Evolutionary conservation across 2,888 invertebrate genomes (phyloP).

Genomic region (Aromia moschata): DNA sequence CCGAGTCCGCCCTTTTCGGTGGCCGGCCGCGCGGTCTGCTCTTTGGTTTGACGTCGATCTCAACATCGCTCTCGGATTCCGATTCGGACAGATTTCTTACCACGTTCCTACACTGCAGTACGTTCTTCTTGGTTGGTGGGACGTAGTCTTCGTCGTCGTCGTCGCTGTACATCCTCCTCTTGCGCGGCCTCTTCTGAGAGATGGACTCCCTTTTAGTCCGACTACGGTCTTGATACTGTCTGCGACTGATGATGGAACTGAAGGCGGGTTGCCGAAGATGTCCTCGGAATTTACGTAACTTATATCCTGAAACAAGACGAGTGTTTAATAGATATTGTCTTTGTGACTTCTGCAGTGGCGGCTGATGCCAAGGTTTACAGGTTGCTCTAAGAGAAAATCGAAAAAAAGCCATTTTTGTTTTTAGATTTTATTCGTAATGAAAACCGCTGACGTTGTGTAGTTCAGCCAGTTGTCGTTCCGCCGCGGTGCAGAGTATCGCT

Average conservation of each 20-base stretch:
- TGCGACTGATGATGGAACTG: background rate
- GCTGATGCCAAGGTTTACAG: too few species aligned
- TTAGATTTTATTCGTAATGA: too few species aligned
- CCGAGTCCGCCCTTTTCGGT: conserved; percentile 64
- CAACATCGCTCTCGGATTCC: conserved; percentile 44
- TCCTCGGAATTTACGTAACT: conserved; percentile 25
- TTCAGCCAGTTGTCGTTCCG: too few species aligned
- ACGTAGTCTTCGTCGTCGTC: conserved; percentile 57
- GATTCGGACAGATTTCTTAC: conserved; percentile 37
- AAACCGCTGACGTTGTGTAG: too few species aligned
- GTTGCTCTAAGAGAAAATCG: too few species aligned
- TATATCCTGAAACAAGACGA: conserved; percentile 43
- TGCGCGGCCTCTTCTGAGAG: conserved; percentile 33
- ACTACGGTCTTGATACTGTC: background rate
- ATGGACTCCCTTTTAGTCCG: conserved; percentile 21
- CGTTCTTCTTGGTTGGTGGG: conserved; percentile 48
- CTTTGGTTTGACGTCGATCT: conserved; percentile 18
- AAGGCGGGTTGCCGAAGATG: conserved; percentile 7
- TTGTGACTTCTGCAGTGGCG: too few species aligned
- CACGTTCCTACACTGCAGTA: conserved; percentile 17
- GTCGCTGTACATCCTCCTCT: conserved; percentile 41
- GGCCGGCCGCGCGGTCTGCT: conserved; percentile 64
- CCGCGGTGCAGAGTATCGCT: too few species aligned
- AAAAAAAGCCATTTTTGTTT: too few species aligned
- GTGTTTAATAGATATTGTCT: too few species aligned